These are phyloP conservation scores for Lochmaea crataegi DNA, from an alignment of 2,888 invertebrate species.

Conservation along the genomic window DNA sequence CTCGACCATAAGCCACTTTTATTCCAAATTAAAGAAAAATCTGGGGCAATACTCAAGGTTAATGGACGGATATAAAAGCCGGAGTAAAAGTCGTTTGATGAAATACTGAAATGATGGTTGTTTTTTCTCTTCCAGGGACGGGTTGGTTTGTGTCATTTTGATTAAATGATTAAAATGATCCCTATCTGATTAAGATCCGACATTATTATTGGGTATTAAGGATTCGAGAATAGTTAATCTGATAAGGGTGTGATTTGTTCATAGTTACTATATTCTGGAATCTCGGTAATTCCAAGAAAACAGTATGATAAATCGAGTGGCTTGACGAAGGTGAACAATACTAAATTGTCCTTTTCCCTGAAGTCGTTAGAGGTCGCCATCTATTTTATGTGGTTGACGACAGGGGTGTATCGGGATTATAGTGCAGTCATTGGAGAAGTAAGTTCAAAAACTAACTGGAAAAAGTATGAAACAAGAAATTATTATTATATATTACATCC, in stretches of 20 bases:
- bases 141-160: background rate
- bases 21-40: background rate
- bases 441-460: too few relatives aligned
- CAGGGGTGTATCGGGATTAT: too few relatives aligned
- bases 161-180: background rate
- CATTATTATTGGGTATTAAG: background rate
- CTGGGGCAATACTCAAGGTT: constrained; percentile 1
- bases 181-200: background rate
- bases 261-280: background rate
- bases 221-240: background rate
- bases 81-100: background rate
- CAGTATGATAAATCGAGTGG: too few relatives aligned
- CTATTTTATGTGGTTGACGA: too few relatives aligned
- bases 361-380: too few relatives aligned
- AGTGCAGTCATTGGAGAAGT: too few relatives aligned
- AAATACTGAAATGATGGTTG: background rate
- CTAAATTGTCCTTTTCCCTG: too few relatives aligned
- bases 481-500: too few relatives aligned
- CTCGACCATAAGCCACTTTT: background rate
- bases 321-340: too few relatives aligned
- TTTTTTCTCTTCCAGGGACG: background rate
- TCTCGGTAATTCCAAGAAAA: too few relatives aligned
- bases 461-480: too few relatives aligned
- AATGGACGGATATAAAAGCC: background rate
- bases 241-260: background rate